Conservation (phyloP, 2,797 vertebrate species). For the Pipistrellus nathusii region DNA sequence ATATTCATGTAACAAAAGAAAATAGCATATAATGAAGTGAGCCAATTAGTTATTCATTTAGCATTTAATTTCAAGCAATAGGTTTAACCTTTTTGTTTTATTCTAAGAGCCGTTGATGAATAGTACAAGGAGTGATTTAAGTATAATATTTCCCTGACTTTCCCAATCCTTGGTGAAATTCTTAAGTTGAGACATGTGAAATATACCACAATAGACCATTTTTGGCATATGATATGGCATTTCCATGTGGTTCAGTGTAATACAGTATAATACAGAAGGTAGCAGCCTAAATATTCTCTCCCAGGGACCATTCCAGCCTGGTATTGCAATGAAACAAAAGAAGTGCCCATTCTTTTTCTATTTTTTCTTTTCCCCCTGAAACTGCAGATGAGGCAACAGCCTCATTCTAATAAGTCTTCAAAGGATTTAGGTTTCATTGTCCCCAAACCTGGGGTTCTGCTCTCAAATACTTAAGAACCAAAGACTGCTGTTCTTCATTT, state of each 20-base stretch:
- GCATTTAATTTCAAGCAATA: constrained; percentile 44
- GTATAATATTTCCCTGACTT: background rate
- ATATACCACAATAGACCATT: background rate
- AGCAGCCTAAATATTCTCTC: background rate
- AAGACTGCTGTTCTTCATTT: background rate
- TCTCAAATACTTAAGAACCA: background rate
- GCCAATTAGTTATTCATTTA: constrained; percentile 15
- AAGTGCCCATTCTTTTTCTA: background rate
- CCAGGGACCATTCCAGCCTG: background rate
- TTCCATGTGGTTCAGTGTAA: background rate
- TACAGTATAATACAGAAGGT: background rate
- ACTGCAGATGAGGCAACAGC: background rate
- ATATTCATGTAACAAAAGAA: constrained; percentile 14
- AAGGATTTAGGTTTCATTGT: constrained; percentile 1
- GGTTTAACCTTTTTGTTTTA: constrained; percentile 30
- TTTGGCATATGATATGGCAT: background rate
- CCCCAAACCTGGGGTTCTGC: background rate
- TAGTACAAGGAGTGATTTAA: background rate
- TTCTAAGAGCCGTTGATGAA: constrained; percentile 25
- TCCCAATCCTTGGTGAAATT: background rate
- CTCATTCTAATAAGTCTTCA: background rate
- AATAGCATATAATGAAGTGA: background rate
- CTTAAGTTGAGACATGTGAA: background rate
- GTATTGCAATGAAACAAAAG: background rate
- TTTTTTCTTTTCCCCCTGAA: background rate